Base-by-base conservation (phyloP, 2,888 invertebrate genomes). In the Caradrina clavipalpis region DNA sequence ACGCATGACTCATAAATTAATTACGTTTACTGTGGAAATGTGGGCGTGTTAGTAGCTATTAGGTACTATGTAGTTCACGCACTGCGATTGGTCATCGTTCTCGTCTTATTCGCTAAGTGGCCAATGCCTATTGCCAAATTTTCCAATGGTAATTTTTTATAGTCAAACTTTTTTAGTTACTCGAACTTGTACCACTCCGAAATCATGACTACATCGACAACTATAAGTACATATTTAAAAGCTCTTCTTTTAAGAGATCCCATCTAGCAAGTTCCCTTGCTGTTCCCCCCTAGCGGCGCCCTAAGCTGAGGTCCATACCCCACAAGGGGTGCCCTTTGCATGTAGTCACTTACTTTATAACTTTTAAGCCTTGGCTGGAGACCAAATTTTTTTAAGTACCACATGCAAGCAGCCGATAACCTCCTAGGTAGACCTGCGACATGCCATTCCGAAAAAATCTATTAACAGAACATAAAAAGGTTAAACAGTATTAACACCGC, bases 71-170 rank as follows among this genome's bases (percentile, higher is more conserved):
- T 49, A 74, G 39, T 31, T 11, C 49, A 35, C 49, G 68, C 70
- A 35, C 8, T 45, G 8, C 68, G 35, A 71, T 76, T 76, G 76
- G 76, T 49, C 35, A 76, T 22, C 1, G 1, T 35, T 8, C 35
- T 15, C n/a, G 8, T 4, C 31, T 45, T 50, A 35, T 75, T 75
- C 55, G 17, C 42, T 22, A 55, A 49, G 19, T 67, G 22, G 42
- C 70, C 70, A 70, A 75, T 70, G 17, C 8, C 19, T 17, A 42
- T 75, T 70, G 31, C 22, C 17, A 35, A 53, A 11, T 53, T 17
- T 39, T 26, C 8, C 42, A 69, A 50, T 56, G 21, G n/a, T 15
- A 53, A 53, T 53, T 22, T 35, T 62, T 63, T 42, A 17, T n/a
- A 22, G 10, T 2, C 0, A 13, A 17, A 22, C 11, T 49, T 47